Conservation (phyloP, 2,113 vertebrate species). For the Rhynchomys soricoides region DNA sequence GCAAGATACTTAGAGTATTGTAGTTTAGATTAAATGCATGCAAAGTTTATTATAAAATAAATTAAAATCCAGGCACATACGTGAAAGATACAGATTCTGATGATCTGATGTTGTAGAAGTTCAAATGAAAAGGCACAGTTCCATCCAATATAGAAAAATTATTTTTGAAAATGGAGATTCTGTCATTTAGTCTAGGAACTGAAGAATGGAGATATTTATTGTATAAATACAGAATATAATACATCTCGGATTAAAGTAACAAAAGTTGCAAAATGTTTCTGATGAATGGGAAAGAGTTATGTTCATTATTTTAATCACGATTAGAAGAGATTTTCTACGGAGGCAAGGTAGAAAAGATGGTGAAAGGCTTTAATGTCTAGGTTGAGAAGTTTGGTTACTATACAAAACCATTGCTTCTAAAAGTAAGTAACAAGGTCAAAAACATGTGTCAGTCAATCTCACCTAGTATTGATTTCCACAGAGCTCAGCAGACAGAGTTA, state of each 20-base stretch:
- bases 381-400: background rate
- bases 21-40: constrained; percentile 27
- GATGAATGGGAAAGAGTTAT: background rate
- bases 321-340: background rate
- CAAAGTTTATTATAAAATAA: constrained; percentile 44
- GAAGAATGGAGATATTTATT: background rate
- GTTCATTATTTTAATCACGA: background rate
- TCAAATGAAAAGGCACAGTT: constrained; percentile 32
- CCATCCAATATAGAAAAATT: constrained; percentile 29
- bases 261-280: background rate
- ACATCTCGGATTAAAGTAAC: background rate
- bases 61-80: background rate
- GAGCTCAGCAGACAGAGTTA: background rate
- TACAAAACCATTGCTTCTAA: background rate
- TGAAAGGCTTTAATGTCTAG: background rate
- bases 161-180: background rate
- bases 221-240: background rate
- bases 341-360: background rate
- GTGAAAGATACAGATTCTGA: background rate
- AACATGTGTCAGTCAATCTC: background rate
- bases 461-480: background rate
- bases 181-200: background rate
- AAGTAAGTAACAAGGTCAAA: background rate
- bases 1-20: background rate
- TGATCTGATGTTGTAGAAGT: background rate